A percentile compares a stretch with the other conserved stretches of the same genome.
phyloP scores from a whole-genome alignment of 2,797 vertebrate species.

The Sebastes umbrosus region DNA sequence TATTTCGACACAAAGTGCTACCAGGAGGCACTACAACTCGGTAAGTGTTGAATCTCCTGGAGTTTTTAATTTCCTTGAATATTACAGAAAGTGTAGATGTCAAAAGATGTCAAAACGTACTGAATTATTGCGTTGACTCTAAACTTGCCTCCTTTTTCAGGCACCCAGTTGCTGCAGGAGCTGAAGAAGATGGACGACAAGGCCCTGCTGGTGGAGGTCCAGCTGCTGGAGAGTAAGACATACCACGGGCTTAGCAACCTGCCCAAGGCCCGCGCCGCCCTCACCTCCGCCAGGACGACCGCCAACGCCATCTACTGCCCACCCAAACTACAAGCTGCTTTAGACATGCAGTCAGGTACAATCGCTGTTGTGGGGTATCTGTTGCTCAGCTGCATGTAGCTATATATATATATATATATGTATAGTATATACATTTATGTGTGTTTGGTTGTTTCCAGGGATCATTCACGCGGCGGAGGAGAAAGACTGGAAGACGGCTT shows the following conservation, averaged over 20 bases:
- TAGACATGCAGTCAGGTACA: constrained; percentile 99
- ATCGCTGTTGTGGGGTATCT: accelerated
- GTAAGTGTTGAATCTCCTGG: constrained; percentile 76
- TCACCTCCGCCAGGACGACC: constrained; percentile 96
- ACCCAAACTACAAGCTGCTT: constrained; percentile 95
- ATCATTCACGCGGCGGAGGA: constrained; percentile 98
- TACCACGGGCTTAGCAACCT: constrained; percentile 98
- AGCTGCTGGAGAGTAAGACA: constrained; percentile 98
- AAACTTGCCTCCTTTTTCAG: constrained; percentile 62
- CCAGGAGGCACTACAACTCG: constrained; percentile 95
- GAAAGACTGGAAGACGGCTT: constrained; percentile 99
- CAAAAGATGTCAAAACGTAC: background rate
- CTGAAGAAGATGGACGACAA: constrained; percentile 99
- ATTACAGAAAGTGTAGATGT: background rate
- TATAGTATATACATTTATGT: background rate
- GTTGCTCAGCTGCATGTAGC: background rate
- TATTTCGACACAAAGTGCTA: constrained; percentile 99
- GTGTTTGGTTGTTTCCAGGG: constrained; percentile 75
- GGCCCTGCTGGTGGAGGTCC: constrained; percentile 97
- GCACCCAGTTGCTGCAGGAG: constrained; percentile 93
- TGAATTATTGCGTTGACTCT: background rate
- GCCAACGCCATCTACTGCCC: constrained; percentile 99
- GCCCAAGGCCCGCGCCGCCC: constrained; percentile 95
- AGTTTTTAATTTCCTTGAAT: background rate
- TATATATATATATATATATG: too few relatives aligned